Conservation (phyloP, 2,888 invertebrate species). For the Dendrolimus houi region DNA sequence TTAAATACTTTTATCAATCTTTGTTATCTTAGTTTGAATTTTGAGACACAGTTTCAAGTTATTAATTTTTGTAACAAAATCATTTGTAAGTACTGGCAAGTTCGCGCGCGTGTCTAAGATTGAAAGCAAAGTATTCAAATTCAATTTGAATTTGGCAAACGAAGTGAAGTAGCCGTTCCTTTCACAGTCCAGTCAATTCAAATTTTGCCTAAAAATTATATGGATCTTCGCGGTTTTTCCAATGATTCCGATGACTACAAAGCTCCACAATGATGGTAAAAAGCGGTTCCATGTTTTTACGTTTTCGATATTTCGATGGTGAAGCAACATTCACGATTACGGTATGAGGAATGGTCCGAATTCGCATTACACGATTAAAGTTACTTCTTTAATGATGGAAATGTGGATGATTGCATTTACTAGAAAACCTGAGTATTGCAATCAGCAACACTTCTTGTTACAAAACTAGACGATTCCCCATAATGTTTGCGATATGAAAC, state of each 20-base stretch:
- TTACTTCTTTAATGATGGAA: constrained; percentile 23
- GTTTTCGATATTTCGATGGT: constrained; percentile 40
- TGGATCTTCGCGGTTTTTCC: constrained; percentile 70
- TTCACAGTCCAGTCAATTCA: constrained; percentile 46
- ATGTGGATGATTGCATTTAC: constrained; percentile 57
- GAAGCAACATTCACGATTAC: constrained; percentile 55
- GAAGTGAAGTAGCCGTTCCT: constrained; percentile 35
- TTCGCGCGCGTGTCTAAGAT: too few species aligned
- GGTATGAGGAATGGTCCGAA: constrained; percentile 39
- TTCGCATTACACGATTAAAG: constrained; percentile 1
- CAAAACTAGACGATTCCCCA: constrained; percentile 42
- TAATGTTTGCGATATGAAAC: constrained; percentile 29
- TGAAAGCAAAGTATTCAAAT: constrained; percentile 21
- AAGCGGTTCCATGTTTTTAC: constrained; percentile 43
- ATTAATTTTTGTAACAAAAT: constrained; percentile 1
- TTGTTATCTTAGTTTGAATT: too few species aligned
- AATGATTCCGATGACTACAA: constrained; percentile 23
- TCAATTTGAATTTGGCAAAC: constrained; percentile 19
- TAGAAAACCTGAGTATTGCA: constrained; percentile 29
- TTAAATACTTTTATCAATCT: constrained; percentile 2
- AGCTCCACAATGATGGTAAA: constrained; percentile 51
- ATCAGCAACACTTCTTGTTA: constrained; percentile 55
- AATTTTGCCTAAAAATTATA: constrained; percentile 53
- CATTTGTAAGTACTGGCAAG: too few species aligned
- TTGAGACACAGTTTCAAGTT: constrained; percentile 39